Evolutionary conservation across 2,888 invertebrate species (phyloP).

Genomic region (Cyrtodaria siliqua): DNA sequence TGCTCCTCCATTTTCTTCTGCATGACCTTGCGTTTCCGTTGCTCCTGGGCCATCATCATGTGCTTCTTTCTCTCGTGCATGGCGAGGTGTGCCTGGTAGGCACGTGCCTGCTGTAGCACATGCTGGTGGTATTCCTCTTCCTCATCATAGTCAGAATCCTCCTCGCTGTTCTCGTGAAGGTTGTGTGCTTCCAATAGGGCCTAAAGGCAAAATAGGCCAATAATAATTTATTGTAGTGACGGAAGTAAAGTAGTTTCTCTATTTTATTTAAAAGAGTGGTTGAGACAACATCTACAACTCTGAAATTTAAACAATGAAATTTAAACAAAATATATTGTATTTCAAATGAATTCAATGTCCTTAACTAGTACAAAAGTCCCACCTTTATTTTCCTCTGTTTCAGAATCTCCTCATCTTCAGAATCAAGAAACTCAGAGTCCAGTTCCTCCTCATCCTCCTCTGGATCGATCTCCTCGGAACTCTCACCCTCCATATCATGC

Average conservation of each 20-base stretch:
- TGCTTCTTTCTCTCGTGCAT: constrained; percentile 40
- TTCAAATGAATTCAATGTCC: too few species aligned
- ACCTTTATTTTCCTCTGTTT: constrained; percentile 70
- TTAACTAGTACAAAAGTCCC: constrained; percentile 9
- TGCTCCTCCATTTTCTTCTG: constrained; percentile 31
- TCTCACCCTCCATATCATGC: constrained; percentile 58
- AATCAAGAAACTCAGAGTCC: constrained; percentile 76
- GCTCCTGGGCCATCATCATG: constrained; percentile 42
- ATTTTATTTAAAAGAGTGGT: too few species aligned
- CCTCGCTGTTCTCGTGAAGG: constrained; percentile 70
- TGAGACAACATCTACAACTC: too few species aligned
- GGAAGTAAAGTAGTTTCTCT: too few species aligned
- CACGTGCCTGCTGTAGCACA: constrained; percentile 63
- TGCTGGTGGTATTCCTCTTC: constrained; percentile 66
- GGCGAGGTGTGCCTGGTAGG: constrained; percentile 49
- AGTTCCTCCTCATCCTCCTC: constrained; percentile 80
- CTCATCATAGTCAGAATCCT: constrained; percentile 79
- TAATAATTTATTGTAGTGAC: too few species aligned
- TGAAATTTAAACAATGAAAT: too few species aligned
- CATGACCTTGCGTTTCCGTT: constrained; percentile 40
- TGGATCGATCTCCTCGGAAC: constrained; percentile 67
- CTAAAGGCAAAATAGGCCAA: too few species aligned
- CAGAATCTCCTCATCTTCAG: constrained; percentile 77
- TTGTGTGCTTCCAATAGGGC: constrained; percentile 41
- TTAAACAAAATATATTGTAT: too few species aligned